A percentile compares a stretch with the other conserved stretches of the same genome.
phyloP scores from a whole-genome alignment of 2,888 invertebrate genomes.

The Eupithecia subfuscata region DNA sequence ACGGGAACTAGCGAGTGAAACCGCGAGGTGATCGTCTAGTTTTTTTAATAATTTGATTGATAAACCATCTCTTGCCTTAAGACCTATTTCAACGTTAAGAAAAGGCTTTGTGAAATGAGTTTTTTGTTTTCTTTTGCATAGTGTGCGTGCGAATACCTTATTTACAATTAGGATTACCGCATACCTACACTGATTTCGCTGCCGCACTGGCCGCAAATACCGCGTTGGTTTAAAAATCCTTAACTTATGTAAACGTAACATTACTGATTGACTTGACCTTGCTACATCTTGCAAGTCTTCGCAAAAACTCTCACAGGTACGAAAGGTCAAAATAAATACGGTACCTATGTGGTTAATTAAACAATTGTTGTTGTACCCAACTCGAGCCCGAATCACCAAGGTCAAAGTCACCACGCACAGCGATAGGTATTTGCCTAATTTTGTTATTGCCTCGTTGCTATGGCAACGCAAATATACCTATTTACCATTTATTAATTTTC shows the following conservation, averaged over 20 bases:
- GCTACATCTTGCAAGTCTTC: not conserved
- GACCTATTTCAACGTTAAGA: too few species aligned
- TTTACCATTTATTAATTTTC: conserved; percentile 22
- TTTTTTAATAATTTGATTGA: too few species aligned
- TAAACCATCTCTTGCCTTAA: not conserved
- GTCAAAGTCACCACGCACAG: conserved; percentile 41
- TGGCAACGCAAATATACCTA: conserved; percentile 52
- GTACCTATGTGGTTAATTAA: conserved; percentile 20
- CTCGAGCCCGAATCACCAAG: conserved; percentile 36
- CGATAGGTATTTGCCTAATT: conserved; percentile 66
- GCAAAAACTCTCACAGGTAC: not conserved
- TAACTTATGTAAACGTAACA: not conserved
- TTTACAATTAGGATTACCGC: not conserved
- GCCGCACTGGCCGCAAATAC: too few species aligned
- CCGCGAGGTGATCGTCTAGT: too few species aligned
- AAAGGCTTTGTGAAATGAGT: too few species aligned
- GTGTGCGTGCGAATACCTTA: not conserved
- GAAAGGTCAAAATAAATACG: not conserved
- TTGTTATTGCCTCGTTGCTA: conserved; percentile 71
- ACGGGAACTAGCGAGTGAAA: too few species aligned
- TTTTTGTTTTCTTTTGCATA: too few species aligned
- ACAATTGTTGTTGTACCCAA: conserved; percentile 21
- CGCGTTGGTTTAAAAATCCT: not conserved
- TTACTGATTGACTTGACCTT: not conserved
- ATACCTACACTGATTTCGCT: not conserved